Evolutionary conservation across 2,797 vertebrate genomes (phyloP), one percentile per base, ranked within the genome.

Genomic region (Xenentodon cancila): DNA sequence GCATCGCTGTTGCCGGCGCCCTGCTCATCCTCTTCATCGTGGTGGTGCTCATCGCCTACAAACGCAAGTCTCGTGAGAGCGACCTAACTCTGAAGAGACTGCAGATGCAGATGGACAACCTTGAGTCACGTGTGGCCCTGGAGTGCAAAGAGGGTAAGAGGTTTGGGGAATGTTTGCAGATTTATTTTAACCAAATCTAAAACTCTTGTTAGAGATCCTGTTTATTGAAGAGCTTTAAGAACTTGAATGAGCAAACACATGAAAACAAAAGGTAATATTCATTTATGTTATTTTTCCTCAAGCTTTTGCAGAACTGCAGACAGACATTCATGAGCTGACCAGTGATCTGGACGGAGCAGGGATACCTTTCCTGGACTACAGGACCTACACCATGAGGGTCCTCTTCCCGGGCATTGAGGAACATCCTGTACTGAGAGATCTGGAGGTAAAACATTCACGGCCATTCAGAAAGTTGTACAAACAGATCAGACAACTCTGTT

Each of bases 21-120:
- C 92, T 98, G 49, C 96, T 99, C 81, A 95, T 98, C 90, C 93
- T 99, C 85, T 95, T 98, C 92, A 99, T 99, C 0, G 96, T 99
- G 78, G 93, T 96, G 0, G 97, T 99, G 46, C 93, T 99, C 72
- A 98, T 99, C 1, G 98, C 97, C 0, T 99, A 99, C 89, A 99
- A 99, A 61, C 95, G 97, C 87, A 99, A 99, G 87, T 99, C 97
- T 51, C 90, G 97, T 0, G 96, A 99, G 84, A 99, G 97, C 0
- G 97, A 99, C 89, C 93, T 99, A 77, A 99, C 98, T 0, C 90
- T 99, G 68, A 99, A 99, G 74, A 93, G 98, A 18, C 91, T 99
- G 50, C 98, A 99, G 91, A 98, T 99, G 98, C 98, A 99, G 86
- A 99, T 99, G 98, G 98, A 99, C 92, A 99, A 98, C 90, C 91